Evolutionary conservation across 2,113 vertebrate genomes (phyloP).

Genomic region (Dasypus novemcinctus): DNA sequence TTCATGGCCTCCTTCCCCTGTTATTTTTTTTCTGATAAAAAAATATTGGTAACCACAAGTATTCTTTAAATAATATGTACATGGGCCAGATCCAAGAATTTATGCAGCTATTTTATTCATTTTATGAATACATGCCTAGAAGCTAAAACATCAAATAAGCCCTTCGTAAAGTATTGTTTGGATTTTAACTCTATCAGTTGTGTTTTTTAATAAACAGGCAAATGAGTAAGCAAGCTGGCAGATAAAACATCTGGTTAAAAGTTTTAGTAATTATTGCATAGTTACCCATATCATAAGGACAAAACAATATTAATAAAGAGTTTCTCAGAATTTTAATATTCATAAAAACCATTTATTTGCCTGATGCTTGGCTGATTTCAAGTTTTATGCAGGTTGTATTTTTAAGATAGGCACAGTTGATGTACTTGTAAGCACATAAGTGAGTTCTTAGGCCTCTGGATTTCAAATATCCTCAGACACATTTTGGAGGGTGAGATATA

Average conservation of each 20-base stretch:
- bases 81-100: too few relatives aligned
- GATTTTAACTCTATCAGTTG: neutral
- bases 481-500: too few relatives aligned
- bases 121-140: neutral
- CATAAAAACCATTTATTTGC: accelerated
- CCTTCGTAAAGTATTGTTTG: neutral
- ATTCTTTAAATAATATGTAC: neutral
- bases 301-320: neutral
- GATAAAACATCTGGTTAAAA: neutral
- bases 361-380: neutral
- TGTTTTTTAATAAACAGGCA: neutral
- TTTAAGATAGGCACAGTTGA: accelerated
- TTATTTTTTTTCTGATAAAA: neutral
- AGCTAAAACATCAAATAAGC: neutral
- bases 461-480: neutral
- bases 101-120: accelerated
- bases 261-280: neutral
- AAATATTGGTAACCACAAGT: neutral
- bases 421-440: accelerated
- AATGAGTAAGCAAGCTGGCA: neutral
- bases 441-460: accelerated
- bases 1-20: neutral
- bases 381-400: neutral
- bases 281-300: neutral
- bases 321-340: accelerated